Conservation (phyloP, 1,140 invertebrate species). For the Brachionus rotundiformis region DNA sequence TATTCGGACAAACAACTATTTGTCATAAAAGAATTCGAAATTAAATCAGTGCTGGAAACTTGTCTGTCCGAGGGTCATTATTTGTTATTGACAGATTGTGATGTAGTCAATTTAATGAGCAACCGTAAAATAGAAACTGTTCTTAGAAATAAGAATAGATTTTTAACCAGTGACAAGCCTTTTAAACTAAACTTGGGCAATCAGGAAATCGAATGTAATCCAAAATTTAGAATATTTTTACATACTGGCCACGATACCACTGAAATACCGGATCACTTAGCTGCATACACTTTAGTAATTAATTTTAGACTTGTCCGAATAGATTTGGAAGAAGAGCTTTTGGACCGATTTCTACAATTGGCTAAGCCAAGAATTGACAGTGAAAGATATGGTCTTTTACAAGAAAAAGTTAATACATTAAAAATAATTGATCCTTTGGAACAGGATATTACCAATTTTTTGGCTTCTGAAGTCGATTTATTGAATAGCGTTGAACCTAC, state of each 20-base stretch:
- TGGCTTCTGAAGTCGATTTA: conserved; percentile 60
- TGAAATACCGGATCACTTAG: conserved; percentile 58
- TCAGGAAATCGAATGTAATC: conserved; percentile 64
- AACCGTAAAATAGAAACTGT: conserved; percentile 43
- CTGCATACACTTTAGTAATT: conserved; percentile 59
- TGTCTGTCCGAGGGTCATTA: conserved; percentile 42
- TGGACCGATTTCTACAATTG: conserved; percentile 60
- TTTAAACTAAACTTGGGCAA: conserved; percentile 57
- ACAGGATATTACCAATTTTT: conserved; percentile 58
- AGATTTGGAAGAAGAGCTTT: conserved; percentile 60
- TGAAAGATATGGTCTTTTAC: conserved; percentile 58
- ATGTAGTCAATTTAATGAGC: conserved; percentile 30
- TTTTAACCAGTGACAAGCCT: conserved; percentile 39
- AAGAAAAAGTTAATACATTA: conserved; percentile 61
- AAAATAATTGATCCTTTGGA: conserved; percentile 58
- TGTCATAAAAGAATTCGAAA: conserved; percentile 57
- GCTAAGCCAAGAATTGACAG: conserved; percentile 63
- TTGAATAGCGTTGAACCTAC: conserved; percentile 61
- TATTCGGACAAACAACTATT: conserved; percentile 57
- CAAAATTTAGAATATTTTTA: conserved; percentile 60
- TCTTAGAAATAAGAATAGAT: conserved; percentile 43
- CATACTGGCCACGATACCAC: conserved; percentile 61
- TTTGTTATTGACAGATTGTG: conserved; percentile 46
- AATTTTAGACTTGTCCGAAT: conserved; percentile 59
- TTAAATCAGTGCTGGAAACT: conserved; percentile 36